Base-by-base conservation (phyloP, 2,888 invertebrate species). In the Sipha maydis region DNA sequence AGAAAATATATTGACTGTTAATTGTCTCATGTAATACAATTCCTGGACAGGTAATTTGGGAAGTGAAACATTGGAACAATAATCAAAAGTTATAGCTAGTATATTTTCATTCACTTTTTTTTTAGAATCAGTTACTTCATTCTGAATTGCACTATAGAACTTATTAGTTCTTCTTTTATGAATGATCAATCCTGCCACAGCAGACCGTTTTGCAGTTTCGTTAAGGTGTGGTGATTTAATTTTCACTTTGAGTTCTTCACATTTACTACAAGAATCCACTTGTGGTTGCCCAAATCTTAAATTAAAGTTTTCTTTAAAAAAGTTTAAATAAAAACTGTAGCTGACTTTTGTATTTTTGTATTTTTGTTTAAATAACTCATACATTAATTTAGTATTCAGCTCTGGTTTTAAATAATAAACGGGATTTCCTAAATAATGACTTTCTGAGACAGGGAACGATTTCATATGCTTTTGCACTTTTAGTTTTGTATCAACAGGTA, bases 161-260 rank as follows among this genome's bases (percentile, higher is more conserved):
- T 90, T 91, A 89, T 90, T 91, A n/a, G 89, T 83, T 69, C 90
- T 88, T 67, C 90, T 86, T 82, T 89, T 88, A 89, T 90, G 90
- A 19, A 90, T 90, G n/a, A 90, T 88, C 76, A 84, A 56, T 86
- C 90, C 90, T 21, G 90, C 90, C n/a, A 90, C 90, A 31, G 90
- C 90, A 56, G 86, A 89, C 76, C 90, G 41, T 89, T 91, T 91
- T 34, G 90, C 90, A 19, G 77, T n/a, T n/a, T n/a, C n/a, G n/a
- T n/a, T n/a, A n/a, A n/a, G n/a, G n/a, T n/a, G n/a, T n/a, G n/a
- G n/a, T 89, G 67, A 73, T 73, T 73, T 73, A 73, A 73, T 34
- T 34, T 34, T 73, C 28, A 73, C 73, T 73, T 73, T 34, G 21
- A 73, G 31, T 34, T 73, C 31, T 73, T 73, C 73, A 73, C 73